phyloP scores from a whole-genome alignment of 2,888 invertebrate species.

The Sylvicola fuscatus region DNA sequence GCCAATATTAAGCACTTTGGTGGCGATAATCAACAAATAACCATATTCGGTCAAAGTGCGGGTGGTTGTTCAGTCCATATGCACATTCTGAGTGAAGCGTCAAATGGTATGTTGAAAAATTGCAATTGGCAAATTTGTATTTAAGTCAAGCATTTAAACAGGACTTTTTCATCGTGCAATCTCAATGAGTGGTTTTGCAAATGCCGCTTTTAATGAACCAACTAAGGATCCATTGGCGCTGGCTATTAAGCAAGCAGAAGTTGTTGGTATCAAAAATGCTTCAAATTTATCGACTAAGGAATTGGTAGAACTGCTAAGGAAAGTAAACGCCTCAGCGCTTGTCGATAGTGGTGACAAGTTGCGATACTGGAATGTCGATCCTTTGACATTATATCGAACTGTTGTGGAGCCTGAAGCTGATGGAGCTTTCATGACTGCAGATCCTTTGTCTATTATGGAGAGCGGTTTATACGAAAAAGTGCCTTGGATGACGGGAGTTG shows the following conservation, averaged over 20 bases:
- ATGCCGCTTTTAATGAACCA: slow-evolving; percentile 19
- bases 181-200: slow-evolving; percentile 27
- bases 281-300: slow-evolving; percentile 13
- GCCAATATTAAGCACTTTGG: slow-evolving; percentile 25
- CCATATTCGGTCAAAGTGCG: slow-evolving; percentile 29
- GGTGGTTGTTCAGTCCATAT: slow-evolving; percentile 27
- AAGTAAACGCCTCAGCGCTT: slow-evolving; percentile 20
- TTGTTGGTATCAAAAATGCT: slow-evolving; percentile 22
- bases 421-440: slow-evolving; percentile 25
- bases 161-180: slow-evolving; percentile 27
- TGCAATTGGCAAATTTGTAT: too few relatives aligned
- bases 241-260: slow-evolving; percentile 20
- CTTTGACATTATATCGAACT: slow-evolving; percentile 26
- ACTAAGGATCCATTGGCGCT: slow-evolving; percentile 14
- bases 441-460: slow-evolving; percentile 22
- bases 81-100: slow-evolving; percentile 26
- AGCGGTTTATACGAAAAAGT: slow-evolving; percentile 23
- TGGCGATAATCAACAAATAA: slow-evolving; percentile 24
- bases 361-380: slow-evolving; percentile 28
- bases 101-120: slow-evolving; percentile 16
- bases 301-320: too few relatives aligned
- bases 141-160: slow-evolving; percentile 7
- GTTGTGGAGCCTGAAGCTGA: slow-evolving; percentile 22
- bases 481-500: slow-evolving; percentile 29
- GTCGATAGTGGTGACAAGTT: slow-evolving; percentile 24